phyloP scores from a whole-genome alignment of 1,140 invertebrate species.

The Musca domestica region DNA sequence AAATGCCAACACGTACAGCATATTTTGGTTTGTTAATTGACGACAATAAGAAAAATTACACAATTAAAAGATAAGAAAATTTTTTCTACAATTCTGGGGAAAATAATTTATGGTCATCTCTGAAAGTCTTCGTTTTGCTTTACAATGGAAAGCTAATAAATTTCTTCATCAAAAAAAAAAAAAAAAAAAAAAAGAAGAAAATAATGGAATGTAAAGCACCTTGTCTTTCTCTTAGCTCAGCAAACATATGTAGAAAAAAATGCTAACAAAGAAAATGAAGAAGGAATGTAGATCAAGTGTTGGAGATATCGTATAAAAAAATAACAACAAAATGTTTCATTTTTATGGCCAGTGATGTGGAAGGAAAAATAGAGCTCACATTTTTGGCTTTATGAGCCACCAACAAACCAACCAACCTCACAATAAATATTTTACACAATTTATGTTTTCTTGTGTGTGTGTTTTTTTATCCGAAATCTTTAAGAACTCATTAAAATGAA shows the following conservation, averaged over 20 bases:
- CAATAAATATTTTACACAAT: constrained; percentile 11
- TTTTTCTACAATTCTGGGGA: constrained; percentile 6
- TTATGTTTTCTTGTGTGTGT: constrained; percentile 4
- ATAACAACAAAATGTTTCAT: too few species aligned
- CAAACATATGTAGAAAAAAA: too few species aligned
- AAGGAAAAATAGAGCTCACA: too few species aligned
- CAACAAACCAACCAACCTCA: background rate
- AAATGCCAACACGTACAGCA: constrained; percentile 15
- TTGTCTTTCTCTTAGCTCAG: background rate
- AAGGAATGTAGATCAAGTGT: constrained; percentile 18
- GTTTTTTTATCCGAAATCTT: background rate
- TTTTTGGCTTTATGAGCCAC: background rate
- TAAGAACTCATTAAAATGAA: background rate
- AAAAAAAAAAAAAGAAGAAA: too few species aligned
- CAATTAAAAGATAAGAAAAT: constrained; percentile 19
- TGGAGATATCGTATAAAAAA: constrained; percentile 2
- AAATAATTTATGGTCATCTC: constrained; percentile 19
- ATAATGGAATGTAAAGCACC: constrained; percentile 18
- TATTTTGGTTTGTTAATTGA: constrained; percentile 22
- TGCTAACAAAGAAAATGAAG: too few species aligned
- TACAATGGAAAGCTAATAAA: constrained; percentile 12
- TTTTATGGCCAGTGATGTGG: too few species aligned
- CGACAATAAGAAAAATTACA: constrained; percentile 21
- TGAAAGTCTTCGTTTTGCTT: background rate
- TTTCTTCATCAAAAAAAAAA: background rate